Evolutionary conservation across 2,113 vertebrate genomes (phyloP), one percentile per base, ranked within the genome.

Genomic region (Eubucco bourcierii): DNA sequence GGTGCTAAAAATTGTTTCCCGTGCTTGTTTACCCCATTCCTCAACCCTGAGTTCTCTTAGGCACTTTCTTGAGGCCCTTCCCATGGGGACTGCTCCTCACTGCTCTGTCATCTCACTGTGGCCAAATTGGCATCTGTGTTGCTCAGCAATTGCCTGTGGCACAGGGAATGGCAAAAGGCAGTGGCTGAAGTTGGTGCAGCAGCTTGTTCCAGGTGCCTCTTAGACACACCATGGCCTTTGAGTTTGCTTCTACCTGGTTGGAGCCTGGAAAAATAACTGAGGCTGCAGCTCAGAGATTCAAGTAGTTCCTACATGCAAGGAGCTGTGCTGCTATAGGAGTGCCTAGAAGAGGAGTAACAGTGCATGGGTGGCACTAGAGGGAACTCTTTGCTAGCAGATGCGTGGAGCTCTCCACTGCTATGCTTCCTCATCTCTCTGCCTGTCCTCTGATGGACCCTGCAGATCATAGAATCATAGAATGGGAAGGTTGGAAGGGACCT

Each of bases 21-120:
- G 5, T 10, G 21, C 1, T 1, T 0, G 0, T 44, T 76, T n/a
- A 34, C 14, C 17, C 55, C 4, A 0, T 15, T 85, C 27, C 46
- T n/a, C 46, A 46, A 7, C 29, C 29, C n/a, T n/a, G 64, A n/a
- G 39, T 23, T 29, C 0, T n/a, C 53, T 58, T 7, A 50, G 44
- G 44, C 21, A 5, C 27, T 4, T 17, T 23, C 3, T 5, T 20
- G 50, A 47, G 24, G 28, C 9, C 24, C 29, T 72, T 65, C 37
- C 44, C 31, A 21, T 33, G 58, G 7, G 37, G 67, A 56, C 73
- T 41, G 24, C 12, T 87, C 12, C 47, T 25, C 6, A 2, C 4
- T 81, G 56, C 59, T 15, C 2, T 8, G 15, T 31, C 37, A 16
- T 60, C 27, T 53, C 50, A 14, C 64, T 31, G 0, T 15, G 19